Conservation (phyloP, 2,797 vertebrate genomes). For the Diplodus sargus region DNA sequence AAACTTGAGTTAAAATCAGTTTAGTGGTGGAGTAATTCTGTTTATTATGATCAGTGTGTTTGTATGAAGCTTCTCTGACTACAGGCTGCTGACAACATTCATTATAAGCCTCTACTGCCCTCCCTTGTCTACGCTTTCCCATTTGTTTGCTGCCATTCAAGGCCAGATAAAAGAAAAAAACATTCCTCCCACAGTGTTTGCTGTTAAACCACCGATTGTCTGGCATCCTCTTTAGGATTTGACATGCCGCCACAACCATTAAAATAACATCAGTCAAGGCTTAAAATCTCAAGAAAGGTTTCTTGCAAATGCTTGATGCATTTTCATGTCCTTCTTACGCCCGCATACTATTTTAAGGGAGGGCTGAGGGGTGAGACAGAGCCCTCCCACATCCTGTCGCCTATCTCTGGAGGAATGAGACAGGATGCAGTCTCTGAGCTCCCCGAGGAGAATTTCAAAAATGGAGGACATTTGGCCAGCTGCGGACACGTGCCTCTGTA, state of each 20-base stretch:
- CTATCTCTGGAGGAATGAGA: slow-evolving; percentile 33
- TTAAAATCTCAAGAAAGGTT: background rate
- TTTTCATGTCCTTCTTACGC: slow-evolving; percentile 10
- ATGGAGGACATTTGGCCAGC: background rate
- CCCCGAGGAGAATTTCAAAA: background rate
- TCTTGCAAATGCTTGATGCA: background rate
- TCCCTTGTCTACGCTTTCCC: slow-evolving; percentile 1
- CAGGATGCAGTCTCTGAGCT: slow-evolving; percentile 33
- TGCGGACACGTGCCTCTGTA: background rate
- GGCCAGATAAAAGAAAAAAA: background rate
- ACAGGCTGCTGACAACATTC: slow-evolving; percentile 16
- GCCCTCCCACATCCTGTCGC: slow-evolving; percentile 65
- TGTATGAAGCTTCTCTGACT: background rate
- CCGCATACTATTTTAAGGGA: slow-evolving; percentile 21
- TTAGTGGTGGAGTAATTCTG: background rate
- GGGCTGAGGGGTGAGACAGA: background rate
- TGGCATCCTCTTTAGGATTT: background rate
- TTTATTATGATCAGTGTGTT: background rate
- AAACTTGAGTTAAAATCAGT: background rate
- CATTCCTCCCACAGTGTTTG: slow-evolving; percentile 1
- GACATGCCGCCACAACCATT: background rate
- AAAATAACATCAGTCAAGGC: background rate
- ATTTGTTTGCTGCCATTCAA: slow-evolving; percentile 20
- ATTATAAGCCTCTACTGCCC: background rate
- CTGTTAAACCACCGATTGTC: slow-evolving; percentile 2